Base-by-base conservation (phyloP, 2,113 vertebrate species). In the Tamias sibiricus region DNA sequence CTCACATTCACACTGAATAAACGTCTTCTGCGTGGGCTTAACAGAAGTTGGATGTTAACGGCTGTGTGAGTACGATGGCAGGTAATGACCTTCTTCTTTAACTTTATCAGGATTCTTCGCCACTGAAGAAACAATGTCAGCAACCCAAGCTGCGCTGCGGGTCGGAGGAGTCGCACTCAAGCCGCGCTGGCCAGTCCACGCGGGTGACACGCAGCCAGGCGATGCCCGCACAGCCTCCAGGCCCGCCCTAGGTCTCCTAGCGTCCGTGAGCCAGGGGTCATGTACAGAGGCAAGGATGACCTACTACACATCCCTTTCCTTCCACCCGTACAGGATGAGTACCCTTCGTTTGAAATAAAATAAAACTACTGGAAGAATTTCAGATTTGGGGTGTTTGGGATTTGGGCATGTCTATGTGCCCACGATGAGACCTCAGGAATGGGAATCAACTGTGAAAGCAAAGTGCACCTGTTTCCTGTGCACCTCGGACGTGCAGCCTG, bases 121-220 rank as follows among this genome's bases (percentile, higher is more conserved):
- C 52, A 13, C 11, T 40, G 28, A 80, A 69, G 52, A 82, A 89
- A 22, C 14, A n/a, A 28, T 1, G 0, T 44, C n/a, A 71, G 6
- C 37, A 40, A 54, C 14, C 42, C 66, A 71, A 37, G 81, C 11
- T 20, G 71, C 81, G 26, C 35, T 26, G 24, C n/a, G 35, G 6
- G n/a, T n/a, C 35, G 1, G 71, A 26, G 1, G 71, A 26, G 59
- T 85, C 71, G 37, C 11, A 10, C 7, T 37, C 4, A 4, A 5
- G 7, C 22, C 1, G 1, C 24, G 40, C 40, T 6, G 1, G 3
- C 19, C 83, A 5, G 35, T 64, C 68, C 37, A 14, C 37, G 9
- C 20, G 47, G 47, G 32, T 4, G 6, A 49, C 8, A 0, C 7
- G 0, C 4, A 64, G 20, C 4, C 17, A 4, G 0, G 30, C 0